These are phyloP conservation scores for Agrotis clavis DNA, from an alignment of 2,888 invertebrate genomes.

Conservation along the genomic window DNA sequence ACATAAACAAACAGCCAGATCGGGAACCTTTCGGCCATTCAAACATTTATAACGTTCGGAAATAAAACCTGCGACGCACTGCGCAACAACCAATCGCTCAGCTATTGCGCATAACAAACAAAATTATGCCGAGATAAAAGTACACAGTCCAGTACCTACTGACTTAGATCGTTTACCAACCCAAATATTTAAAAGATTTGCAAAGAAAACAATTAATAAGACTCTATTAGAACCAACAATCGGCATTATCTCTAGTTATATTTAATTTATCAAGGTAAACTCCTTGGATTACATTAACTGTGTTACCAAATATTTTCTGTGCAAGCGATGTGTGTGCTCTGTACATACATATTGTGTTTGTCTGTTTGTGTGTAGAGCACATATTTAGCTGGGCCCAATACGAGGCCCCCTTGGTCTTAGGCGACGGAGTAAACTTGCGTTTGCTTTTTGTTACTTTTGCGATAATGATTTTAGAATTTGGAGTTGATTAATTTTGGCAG, in stretches of 20 bases:
- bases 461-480: constrained; percentile 46
- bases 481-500: constrained; percentile 6
- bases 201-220: constrained; percentile 58
- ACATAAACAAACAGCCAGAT: no score
- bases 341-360: constrained; percentile 83
- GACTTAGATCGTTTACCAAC: constrained; percentile 18
- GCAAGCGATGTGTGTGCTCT: constrained; percentile 83
- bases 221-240: constrained; percentile 67
- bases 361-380: constrained; percentile 80
- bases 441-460: constrained; percentile 60
- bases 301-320: constrained; percentile 90
- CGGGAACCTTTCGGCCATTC: no score
- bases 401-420: constrained; percentile 76
- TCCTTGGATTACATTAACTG: constrained; percentile 86
- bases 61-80: no score
- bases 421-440: constrained; percentile 60
- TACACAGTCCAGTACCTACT: constrained; percentile 18
- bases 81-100: no score
- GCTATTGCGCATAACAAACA: not conserved
- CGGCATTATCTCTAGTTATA: constrained; percentile 77
- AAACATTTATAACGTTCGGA: no score
- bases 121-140: not conserved
- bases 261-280: constrained; percentile 88
- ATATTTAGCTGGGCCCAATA: constrained; percentile 86
- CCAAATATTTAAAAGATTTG: constrained; percentile 51